Conservation (phyloP, 2,888 invertebrate species). For the Reticulitermes lucifugus region DNA sequence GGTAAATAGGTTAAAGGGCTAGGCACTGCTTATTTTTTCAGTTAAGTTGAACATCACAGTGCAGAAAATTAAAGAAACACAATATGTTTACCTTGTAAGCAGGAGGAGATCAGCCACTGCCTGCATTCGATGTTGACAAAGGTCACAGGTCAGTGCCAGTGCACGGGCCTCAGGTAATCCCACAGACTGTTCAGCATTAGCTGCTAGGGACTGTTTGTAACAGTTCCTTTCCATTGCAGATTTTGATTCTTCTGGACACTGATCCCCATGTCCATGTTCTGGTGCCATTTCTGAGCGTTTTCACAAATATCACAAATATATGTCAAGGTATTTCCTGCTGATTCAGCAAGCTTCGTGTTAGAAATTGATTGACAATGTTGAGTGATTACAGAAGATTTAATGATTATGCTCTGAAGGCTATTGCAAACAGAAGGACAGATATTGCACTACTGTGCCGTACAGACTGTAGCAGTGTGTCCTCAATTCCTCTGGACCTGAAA, state of each 20-base stretch:
- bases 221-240: neutral
- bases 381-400: no score
- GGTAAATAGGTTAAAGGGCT: no score
- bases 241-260: neutral
- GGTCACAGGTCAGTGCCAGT: conserved; percentile 57
- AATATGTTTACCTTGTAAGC: conserved; percentile 54
- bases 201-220: neutral
- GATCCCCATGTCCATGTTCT: conserved; percentile 11
- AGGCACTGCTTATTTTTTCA: no score
- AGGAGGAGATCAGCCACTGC: conserved; percentile 60
- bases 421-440: neutral
- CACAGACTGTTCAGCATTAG: neutral
- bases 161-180: conserved; percentile 39
- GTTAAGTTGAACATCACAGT: neutral
- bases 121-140: conserved; percentile 59
- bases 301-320: neutral
- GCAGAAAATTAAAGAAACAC: neutral
- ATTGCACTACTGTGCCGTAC: neutral
- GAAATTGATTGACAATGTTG: no score
- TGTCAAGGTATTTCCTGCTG: neutral
- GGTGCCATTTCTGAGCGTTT: conserved; percentile 16
- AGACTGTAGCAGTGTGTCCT: neutral
- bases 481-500: conserved; percentile 16
- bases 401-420: no score
- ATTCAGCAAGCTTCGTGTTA: neutral